Base-by-base conservation (phyloP, 2,113 vertebrate genomes). In the Hyaena hyaena region DNA sequence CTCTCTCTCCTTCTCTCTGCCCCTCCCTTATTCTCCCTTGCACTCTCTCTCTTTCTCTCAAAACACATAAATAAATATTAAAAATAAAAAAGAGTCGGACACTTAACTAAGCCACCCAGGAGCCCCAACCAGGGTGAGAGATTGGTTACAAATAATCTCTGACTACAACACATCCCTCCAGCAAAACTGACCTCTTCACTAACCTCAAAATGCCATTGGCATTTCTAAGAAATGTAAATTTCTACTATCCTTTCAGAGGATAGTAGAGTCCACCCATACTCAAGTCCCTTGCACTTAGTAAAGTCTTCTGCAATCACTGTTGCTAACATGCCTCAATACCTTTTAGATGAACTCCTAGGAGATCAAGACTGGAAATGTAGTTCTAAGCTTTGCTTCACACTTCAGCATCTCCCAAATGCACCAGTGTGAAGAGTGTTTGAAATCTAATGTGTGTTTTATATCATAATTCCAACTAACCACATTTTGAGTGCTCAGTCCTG, bases 151-250 rank as follows among this genome's bases (percentile, higher is more conserved):
- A 65, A 65, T 26, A 84, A 83, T 81, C 82, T 39, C 63, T 77
- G 43, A 80, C 58, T 81, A 84, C 14, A 81, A 66, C 23, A 53
- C 26, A 85, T 3, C 35, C 5, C 7, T 95, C 79, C 50, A 83
- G 28, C 31, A 94, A 95, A 28, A 92, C 0, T 39, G 10, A 63
- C 58, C 19, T 90, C 55, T 35, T 84, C 61, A 28, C 7, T 68
- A 53, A 45, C 9, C n/a, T 50, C 35, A 58, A 90, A 89, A 95
- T 61, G 17, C 68, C 66, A 80, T 5, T 39, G 74, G 33, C n/a
- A 87, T 87, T 95, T 95, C 45, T 68, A 77, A 96, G 21, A 93
- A 58, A 65, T 53, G 10, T 35, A 73, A 50, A 33, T 76, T 24
- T 61, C 82, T 26, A 9, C 3, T 35, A 43, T 87, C n/a, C 45